Conservation (phyloP, 2,113 vertebrate species). For the Aix galericulata region DNA sequence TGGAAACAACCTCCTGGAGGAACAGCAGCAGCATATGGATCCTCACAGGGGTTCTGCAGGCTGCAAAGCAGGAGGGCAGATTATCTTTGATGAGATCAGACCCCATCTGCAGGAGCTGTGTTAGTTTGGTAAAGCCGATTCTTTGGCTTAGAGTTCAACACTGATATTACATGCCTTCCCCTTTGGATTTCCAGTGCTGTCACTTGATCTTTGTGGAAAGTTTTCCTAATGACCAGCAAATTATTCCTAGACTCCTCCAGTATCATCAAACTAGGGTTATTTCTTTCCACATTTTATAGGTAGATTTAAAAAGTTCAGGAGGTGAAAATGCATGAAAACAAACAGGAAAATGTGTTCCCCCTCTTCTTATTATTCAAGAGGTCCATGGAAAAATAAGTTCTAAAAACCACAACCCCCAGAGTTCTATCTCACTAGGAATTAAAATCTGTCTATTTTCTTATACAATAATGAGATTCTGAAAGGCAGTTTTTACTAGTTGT, state of each 20-base stretch:
- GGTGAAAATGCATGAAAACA: neutral
- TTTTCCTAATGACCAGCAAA: neutral
- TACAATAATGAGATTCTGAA: neutral
- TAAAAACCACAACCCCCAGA: neutral
- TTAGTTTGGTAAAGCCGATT: neutral
- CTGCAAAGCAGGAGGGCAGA: neutral
- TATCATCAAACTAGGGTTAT: neutral
- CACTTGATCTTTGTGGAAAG: neutral
- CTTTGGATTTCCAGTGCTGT: neutral
- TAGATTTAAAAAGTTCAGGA: neutral
- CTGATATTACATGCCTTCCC: neutral
- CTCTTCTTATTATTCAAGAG: neutral
- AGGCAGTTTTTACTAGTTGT: neutral
- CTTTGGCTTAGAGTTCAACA: neutral
- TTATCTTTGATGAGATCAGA: neutral
- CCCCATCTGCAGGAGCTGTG: neutral
- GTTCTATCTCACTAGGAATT: neutral
- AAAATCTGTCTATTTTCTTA: neutral
- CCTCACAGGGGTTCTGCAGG: neutral
- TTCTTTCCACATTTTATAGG: neutral
- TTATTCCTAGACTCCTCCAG: neutral
- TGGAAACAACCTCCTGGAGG: neutral
- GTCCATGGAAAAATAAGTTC: neutral
- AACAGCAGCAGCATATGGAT: neutral
- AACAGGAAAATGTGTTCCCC: rapidly evolving